A percentile compares a stretch with the other conserved stretches of the same genome.
Conservation (phyloP, 2,888 invertebrate genomes). For the Dryococelus australis region DNA sequence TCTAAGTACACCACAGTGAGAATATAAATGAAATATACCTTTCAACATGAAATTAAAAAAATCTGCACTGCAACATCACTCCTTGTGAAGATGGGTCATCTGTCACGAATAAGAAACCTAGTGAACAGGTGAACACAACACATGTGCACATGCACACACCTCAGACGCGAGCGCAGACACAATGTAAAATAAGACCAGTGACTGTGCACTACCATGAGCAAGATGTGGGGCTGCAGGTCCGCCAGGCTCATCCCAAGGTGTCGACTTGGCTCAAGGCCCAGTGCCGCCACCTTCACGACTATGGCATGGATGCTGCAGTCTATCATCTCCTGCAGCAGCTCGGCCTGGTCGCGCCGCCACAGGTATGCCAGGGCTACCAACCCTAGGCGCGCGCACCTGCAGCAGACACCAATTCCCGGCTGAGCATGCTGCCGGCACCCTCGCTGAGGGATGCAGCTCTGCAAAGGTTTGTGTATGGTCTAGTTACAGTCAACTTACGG, state of each 20-base stretch:
- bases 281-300: constrained; percentile 95
- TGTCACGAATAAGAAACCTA: too few species aligned
- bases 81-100: too few species aligned
- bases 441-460: neutral
- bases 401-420: neutral
- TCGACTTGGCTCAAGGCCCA: constrained; percentile 85
- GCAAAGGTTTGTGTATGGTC: too few species aligned
- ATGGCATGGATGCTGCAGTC: constrained; percentile 90
- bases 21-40: too few species aligned
- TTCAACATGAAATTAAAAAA: too few species aligned
- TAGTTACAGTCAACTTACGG: too few species aligned
- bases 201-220: constrained; percentile 70
- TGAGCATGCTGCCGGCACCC: neutral
- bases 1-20: neutral
- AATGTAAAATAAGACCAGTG: too few species aligned
- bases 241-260: constrained; percentile 88
- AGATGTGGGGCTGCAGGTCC: constrained; percentile 86
- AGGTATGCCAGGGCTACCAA: constrained; percentile 90
- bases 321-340: constrained; percentile 96
- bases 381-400: constrained; percentile 87
- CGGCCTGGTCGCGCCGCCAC: constrained; percentile 95
- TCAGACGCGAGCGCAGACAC: too few species aligned
- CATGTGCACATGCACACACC: too few species aligned
- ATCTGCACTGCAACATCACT: too few species aligned
- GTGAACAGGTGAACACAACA: too few species aligned